Evolutionary conservation across 2,888 invertebrate genomes (phyloP).

Genomic region (Mylabris sibirica): DNA sequence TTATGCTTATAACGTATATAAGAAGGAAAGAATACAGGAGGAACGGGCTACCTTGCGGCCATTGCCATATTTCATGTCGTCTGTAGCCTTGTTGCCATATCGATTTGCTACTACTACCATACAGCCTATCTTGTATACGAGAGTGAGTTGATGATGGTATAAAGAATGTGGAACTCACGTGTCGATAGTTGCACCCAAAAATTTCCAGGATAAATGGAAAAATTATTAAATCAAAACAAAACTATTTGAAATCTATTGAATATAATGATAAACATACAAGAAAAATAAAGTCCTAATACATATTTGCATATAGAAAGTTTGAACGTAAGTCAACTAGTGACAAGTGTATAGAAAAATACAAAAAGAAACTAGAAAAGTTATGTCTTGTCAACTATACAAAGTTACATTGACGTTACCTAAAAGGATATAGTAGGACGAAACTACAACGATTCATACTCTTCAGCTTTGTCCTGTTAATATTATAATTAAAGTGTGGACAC

Average conservation of each 20-base stretch:
- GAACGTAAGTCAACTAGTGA: conserved; percentile 48
- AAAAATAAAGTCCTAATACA: conserved; percentile 45
- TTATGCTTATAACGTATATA: conserved; percentile 23
- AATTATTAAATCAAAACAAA: no score
- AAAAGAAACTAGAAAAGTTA: conserved; percentile 48
- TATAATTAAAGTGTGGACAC: conserved; percentile 57
- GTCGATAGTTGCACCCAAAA: conserved; percentile 41
- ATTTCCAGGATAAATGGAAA: no score
- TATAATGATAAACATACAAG: neutral
- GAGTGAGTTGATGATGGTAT: conserved; percentile 31
- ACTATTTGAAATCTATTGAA: no score
- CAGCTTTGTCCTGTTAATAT: conserved; percentile 55
- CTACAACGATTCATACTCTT: conserved; percentile 40
- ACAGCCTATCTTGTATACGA: conserved; percentile 21
- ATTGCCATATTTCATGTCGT: conserved; percentile 59
- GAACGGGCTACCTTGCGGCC: conserved; percentile 59
- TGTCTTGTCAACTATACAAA: conserved; percentile 49
- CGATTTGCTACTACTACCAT: conserved; percentile 46
- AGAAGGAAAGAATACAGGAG: conserved; percentile 50
- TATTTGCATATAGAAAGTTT: conserved; percentile 51
- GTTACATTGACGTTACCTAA: conserved; percentile 40
- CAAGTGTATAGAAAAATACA: conserved; percentile 29
- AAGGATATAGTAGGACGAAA: conserved; percentile 44
- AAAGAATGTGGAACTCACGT: conserved; percentile 49
- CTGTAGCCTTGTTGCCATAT: conserved; percentile 55